phyloP scores from a whole-genome alignment of 1,140 invertebrate species.

The Cyrtorhinus lividipennis region DNA sequence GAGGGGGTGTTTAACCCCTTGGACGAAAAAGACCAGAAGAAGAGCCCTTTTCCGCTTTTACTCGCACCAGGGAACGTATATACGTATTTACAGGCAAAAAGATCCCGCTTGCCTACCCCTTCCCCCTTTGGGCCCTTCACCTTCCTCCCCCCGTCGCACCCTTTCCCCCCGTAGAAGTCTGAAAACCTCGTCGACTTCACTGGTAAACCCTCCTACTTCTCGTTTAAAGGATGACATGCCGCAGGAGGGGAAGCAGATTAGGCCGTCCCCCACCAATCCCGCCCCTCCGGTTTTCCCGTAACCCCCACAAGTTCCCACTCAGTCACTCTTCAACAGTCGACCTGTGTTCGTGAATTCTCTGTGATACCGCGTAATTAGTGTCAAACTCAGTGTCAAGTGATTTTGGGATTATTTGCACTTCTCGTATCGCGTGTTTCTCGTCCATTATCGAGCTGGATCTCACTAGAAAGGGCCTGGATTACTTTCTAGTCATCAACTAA shows the following conservation, averaged over 20 bases:
- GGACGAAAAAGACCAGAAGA: neutral
- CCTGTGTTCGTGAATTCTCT: neutral
- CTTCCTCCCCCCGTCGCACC: neutral
- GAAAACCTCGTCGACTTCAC: neutral
- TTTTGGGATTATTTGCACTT: neutral
- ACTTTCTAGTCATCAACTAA: conserved; percentile 10
- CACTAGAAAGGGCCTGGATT: conserved; percentile 7
- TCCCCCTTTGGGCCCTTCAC: neutral
- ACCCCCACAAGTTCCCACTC: neutral
- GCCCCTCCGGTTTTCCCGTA: neutral
- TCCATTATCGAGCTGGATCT: neutral
- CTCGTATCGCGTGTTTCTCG: neutral
- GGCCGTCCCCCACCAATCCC: neutral
- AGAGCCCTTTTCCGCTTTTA: neutral
- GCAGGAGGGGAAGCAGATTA: conserved; percentile 8
- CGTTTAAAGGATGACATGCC: conserved; percentile 5
- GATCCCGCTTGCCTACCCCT: neutral
- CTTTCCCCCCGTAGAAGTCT: neutral
- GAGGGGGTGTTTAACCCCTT: neutral
- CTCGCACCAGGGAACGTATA: neutral
- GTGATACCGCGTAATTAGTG: no score
- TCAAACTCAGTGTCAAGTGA: conserved; percentile 4
- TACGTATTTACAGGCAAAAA: neutral
- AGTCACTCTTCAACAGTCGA: neutral
- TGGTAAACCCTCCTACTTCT: conserved; percentile 8